phyloP scores from a whole-genome alignment of 2,888 invertebrate species.

The Platycnemis pennipes region DNA sequence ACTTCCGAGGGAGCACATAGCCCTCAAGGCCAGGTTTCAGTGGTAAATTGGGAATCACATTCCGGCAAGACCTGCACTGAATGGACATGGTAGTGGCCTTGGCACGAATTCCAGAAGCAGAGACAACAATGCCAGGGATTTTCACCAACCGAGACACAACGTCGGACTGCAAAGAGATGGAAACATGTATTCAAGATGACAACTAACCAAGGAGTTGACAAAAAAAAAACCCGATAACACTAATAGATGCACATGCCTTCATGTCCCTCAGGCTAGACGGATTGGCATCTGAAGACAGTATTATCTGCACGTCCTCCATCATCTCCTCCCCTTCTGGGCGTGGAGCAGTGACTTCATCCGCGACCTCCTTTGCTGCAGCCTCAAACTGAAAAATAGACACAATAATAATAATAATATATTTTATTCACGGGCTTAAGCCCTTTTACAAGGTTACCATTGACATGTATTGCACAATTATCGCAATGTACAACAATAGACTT shows the following conservation, averaged over 20 bases:
- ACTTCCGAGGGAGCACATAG: slow-evolving; percentile 96
- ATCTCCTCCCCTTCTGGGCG: slow-evolving; percentile 94
- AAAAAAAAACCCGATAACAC: slow-evolving; percentile 46
- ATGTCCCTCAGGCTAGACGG: slow-evolving; percentile 91
- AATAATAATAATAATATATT: not conserved
- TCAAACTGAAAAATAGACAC: slow-evolving; percentile 83
- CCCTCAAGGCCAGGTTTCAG: slow-evolving; percentile 98
- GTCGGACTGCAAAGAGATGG: slow-evolving; percentile 89
- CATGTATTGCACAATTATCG: too few species aligned
- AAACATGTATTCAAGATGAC: slow-evolving; percentile 51
- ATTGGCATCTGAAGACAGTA: slow-evolving; percentile 91
- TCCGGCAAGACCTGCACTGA: slow-evolving; percentile 96
- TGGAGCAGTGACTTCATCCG: slow-evolving; percentile 97
- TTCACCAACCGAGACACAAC: slow-evolving; percentile 96
- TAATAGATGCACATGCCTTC: slow-evolving; percentile 82
- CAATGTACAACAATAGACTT: too few species aligned
- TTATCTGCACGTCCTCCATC: slow-evolving; percentile 95
- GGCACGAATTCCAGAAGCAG: slow-evolving; percentile 95
- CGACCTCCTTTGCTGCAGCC: slow-evolving; percentile 97
- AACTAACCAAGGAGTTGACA: not conserved
- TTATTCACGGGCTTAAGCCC: too few species aligned
- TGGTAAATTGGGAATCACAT: slow-evolving; percentile 91
- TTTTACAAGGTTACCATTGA: too few species aligned
- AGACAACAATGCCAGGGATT: slow-evolving; percentile 96
- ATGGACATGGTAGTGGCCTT: slow-evolving; percentile 97